Conservation (phyloP, 2,888 invertebrate species). For the Harmothoe impar region DNA sequence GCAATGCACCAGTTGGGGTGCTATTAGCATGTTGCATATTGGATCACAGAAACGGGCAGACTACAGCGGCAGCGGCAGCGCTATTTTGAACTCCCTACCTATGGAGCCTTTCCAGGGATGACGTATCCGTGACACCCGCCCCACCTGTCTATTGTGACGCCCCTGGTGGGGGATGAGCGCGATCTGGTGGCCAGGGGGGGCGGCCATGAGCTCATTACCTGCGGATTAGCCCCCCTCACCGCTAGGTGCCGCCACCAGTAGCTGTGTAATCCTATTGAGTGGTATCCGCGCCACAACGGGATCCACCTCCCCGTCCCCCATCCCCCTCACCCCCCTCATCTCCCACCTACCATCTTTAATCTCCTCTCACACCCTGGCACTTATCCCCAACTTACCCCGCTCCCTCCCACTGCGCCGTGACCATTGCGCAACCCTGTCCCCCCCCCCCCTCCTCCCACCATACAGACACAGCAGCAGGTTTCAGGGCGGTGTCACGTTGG, state of each 20-base stretch:
- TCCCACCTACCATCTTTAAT: not conserved
- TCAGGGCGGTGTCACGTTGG: not conserved
- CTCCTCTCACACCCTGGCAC: conserved; percentile 31
- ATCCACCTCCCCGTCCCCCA: not conserved
- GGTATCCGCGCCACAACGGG: not conserved
- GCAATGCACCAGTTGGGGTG: not conserved
- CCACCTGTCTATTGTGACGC: conserved; percentile 28
- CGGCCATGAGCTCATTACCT: conserved; percentile 41
- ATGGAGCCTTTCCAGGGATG: not conserved
- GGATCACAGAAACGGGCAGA: too few species aligned
- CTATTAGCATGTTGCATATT: too few species aligned
- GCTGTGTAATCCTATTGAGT: conserved; percentile 42
- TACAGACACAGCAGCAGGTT: not conserved
- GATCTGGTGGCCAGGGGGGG: conserved; percentile 41
- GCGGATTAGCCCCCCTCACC: conserved; percentile 34
- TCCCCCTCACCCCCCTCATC: not conserved
- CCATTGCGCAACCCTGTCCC: not conserved
- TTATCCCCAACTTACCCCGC: not conserved
- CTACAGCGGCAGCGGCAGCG: too few species aligned
- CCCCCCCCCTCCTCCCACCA: not conserved
- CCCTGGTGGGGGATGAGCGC: conserved; percentile 43
- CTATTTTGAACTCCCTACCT: too few species aligned
- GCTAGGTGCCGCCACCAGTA: conserved; percentile 13
- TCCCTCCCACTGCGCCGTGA: not conserved
- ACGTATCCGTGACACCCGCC: conserved; percentile 40